Conservation (phyloP, 2,797 vertebrate species). For the Carcharodon carcharias region DNA sequence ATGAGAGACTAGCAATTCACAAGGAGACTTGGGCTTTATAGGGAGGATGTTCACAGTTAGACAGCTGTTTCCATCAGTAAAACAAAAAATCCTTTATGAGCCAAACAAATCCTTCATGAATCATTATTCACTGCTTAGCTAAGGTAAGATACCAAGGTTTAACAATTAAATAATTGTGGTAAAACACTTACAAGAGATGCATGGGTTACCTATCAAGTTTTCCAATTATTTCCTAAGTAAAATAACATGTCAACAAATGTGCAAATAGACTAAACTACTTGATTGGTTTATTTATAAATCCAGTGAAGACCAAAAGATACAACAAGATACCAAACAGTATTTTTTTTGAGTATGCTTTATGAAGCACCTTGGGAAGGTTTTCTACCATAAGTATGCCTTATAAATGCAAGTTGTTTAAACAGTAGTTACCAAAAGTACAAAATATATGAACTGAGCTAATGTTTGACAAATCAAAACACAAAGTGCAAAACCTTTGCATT, state of each 20-base stretch:
- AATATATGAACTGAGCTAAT: background rate
- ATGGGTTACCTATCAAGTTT: background rate
- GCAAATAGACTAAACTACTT: background rate
- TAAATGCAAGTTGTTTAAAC: background rate
- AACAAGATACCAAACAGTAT: background rate
- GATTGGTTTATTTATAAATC: background rate
- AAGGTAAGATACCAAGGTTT: background rate
- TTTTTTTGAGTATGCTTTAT: background rate
- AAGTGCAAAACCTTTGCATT: background rate
- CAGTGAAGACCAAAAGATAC: background rate
- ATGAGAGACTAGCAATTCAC: background rate
- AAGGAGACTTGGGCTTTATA: background rate
- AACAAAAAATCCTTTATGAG: background rate
- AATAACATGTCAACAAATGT: background rate
- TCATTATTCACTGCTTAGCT: background rate
- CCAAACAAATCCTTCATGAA: background rate
- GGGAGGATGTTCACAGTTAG: background rate
- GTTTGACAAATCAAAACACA: background rate
- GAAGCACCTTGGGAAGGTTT: background rate
- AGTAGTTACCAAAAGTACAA: background rate
- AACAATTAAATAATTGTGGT: background rate
- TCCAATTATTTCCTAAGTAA: background rate
- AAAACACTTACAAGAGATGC: background rate
- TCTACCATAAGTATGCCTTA: background rate
- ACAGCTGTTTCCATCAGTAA: background rate